These are phyloP conservation scores for Oscarella lobularis DNA, from an alignment of 37 sponge, comb jelly and placozoan species.

Conservation along the genomic window DNA sequence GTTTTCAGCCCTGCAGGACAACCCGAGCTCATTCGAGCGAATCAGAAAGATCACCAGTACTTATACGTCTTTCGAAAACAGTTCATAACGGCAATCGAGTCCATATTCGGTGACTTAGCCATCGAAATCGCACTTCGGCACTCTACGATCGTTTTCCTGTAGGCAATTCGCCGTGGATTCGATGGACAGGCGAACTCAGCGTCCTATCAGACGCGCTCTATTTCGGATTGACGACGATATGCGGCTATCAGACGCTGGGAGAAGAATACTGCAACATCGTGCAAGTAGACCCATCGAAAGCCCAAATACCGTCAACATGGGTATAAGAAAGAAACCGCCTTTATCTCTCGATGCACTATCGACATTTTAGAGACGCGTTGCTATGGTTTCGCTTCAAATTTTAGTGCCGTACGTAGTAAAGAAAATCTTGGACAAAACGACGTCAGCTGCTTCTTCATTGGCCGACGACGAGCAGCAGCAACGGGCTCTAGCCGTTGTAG, in stretches of 20 bases:
- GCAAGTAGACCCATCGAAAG: slow-evolving; percentile 32
- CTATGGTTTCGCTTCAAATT: not conserved
- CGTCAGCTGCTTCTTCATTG: not conserved
- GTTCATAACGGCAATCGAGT: not conserved
- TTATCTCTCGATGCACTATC: too few relatives aligned
- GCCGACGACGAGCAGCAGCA: too few relatives aligned
- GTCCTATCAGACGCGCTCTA: not conserved
- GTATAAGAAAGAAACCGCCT: too few relatives aligned
- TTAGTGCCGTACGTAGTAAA: not conserved
- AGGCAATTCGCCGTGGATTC: not conserved
- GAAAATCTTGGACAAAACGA: not conserved
- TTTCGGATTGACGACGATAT: not conserved
- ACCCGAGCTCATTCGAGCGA: not conserved
- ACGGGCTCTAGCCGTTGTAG: too few relatives aligned
- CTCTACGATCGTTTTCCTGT: too few relatives aligned
- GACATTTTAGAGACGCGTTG: not conserved
- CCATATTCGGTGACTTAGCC: not conserved
- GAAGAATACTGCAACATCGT: slow-evolving; percentile 71
- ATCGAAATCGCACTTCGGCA: too few relatives aligned
- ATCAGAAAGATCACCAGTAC: slow-evolving; percentile 5
- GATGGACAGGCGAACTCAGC: not conserved
- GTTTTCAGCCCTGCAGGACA: not conserved
- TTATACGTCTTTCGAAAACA: not conserved
- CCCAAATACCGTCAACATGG: not conserved
- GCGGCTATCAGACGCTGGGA: slow-evolving; percentile 62